These are phyloP conservation scores for Menura novaehollandiae DNA, from an alignment of 2,113 vertebrate species.

Conservation along the genomic window DNA sequence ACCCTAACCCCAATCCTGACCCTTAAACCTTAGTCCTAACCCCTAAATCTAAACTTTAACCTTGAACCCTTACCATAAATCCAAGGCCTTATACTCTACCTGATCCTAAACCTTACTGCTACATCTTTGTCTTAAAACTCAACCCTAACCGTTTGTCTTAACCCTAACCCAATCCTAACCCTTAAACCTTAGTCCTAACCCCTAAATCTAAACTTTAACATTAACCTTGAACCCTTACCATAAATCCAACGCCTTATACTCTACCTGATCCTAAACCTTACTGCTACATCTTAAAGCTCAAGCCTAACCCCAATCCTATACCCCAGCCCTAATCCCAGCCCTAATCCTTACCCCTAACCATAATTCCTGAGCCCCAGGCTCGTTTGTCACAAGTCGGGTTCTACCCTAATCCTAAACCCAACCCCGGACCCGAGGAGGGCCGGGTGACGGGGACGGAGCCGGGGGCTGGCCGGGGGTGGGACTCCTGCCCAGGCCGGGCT, in stretches of 20 bases:
- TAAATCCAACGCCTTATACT: background rate
- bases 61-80: background rate
- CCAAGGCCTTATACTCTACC: no score
- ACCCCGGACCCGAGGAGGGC: rapidly evolving
- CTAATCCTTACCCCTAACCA: background rate
- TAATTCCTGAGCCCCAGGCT: background rate
- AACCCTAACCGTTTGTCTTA: no score
- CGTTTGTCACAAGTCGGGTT: rapidly evolving
- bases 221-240: background rate
- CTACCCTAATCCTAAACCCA: background rate
- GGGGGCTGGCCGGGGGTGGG: background rate
- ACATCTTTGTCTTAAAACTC: background rate
- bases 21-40: no score
- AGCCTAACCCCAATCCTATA: rapidly evolving
- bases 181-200: no score
- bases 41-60: no score
- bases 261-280: no score
- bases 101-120: no score
- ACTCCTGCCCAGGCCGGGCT: rapidly evolving
- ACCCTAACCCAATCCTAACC: background rate
- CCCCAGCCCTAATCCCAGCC: no score
- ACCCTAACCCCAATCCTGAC: no score
- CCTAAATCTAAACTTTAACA: no score
- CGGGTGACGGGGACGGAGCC: background rate
- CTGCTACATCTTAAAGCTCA: background rate